Conservation (phyloP, 2,888 invertebrate genomes). For the Diabrotica balteata region DNA sequence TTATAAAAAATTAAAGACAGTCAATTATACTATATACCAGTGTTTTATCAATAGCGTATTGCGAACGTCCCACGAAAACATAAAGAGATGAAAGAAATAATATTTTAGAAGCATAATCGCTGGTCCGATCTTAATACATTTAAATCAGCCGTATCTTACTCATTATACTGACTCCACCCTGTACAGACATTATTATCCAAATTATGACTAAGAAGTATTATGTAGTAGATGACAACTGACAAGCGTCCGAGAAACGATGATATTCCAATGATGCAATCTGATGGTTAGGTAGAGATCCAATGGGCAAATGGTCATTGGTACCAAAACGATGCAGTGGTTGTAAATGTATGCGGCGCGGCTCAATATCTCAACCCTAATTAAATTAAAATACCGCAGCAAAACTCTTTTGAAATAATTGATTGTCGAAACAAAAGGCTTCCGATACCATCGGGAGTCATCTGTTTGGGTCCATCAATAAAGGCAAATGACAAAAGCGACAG, state of each 20-base stretch:
- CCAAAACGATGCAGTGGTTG: conserved; percentile 49
- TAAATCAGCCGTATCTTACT: too few species aligned
- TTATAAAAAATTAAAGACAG: too few species aligned
- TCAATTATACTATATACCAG: too few species aligned
- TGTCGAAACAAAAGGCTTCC: conserved; percentile 60
- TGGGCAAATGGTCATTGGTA: conserved; percentile 8
- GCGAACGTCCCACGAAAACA: too few species aligned
- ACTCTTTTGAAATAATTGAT: conserved; percentile 57
- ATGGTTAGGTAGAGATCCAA: conserved; percentile 12
- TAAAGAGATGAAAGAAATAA: too few species aligned
- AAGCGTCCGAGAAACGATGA: conserved; percentile 42
- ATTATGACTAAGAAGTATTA: conserved; percentile 31
- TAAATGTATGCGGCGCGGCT: conserved; percentile 45
- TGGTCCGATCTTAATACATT: too few species aligned
- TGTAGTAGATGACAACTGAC: conserved; percentile 44
- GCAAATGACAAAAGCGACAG: conserved; percentile 55
- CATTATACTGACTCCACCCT: too few species aligned
- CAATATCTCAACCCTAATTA: conserved; percentile 52
- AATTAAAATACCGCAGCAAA: conserved; percentile 59
- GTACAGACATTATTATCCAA: conserved; percentile 16
- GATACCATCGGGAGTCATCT: conserved; percentile 53
- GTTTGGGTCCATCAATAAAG: conserved; percentile 54
- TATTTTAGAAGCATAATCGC: too few species aligned
- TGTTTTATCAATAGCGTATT: too few species aligned
- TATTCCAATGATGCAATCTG: conserved; percentile 48